phyloP scores from a whole-genome alignment of 1,140 invertebrate genomes.

The Cyclina sinensis region DNA sequence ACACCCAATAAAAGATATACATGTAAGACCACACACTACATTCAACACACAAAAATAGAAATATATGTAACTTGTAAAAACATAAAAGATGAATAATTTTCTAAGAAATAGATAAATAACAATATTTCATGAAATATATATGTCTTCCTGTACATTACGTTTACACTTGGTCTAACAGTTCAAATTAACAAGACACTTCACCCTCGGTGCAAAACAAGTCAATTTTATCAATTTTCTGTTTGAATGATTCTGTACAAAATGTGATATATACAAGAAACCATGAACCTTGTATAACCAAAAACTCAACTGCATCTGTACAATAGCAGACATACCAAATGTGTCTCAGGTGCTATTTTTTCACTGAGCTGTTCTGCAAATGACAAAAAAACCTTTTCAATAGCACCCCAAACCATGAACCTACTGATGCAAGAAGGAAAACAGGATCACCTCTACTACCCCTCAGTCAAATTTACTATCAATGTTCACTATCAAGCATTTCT shows the following conservation, averaged over 20 bases:
- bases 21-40: conserved; percentile 37
- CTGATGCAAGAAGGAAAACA: too few species aligned
- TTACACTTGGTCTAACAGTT: conserved; percentile 17
- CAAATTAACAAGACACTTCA: not conserved
- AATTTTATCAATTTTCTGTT: too few species aligned
- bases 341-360: too few species aligned
- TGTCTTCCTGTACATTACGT: not conserved
- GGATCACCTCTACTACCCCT: too few species aligned
- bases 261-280: conserved; percentile 14
- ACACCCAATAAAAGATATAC: not conserved
- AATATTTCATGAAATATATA: conserved; percentile 26
- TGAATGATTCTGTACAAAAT: conserved; percentile 14
- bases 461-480: too few species aligned
- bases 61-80: conserved; percentile 59
- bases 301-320: not conserved
- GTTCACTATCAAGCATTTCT: too few species aligned
- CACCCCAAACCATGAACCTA: too few species aligned
- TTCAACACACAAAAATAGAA: conserved; percentile 51
- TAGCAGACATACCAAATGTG: not conserved
- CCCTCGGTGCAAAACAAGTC: not conserved
- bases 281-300: conserved; percentile 1
- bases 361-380: too few species aligned
- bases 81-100: conserved; percentile 54
- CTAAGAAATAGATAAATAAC: conserved; percentile 59
- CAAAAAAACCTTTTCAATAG: too few species aligned